Conservation (phyloP, 1,140 invertebrate species). For the Matsumurasca onukii region DNA sequence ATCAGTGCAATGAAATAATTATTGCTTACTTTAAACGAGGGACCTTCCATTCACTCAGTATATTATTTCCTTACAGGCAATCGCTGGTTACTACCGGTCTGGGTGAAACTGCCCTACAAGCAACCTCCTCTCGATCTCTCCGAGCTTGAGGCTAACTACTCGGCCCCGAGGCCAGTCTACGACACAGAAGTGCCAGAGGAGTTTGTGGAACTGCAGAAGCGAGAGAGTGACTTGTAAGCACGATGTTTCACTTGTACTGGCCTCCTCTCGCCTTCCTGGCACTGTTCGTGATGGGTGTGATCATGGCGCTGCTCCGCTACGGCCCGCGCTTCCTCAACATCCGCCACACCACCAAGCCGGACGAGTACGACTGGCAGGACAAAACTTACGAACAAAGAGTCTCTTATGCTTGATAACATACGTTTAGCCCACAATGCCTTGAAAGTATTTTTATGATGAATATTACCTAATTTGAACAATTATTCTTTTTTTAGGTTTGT, state of each 20-base stretch:
- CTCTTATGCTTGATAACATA: conserved; percentile 46
- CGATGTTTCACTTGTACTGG: conserved; percentile 71
- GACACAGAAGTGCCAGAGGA: conserved; percentile 42
- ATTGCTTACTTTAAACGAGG: too few relatives aligned
- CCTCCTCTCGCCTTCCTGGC: conserved; percentile 69
- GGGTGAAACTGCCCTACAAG: conserved; percentile 77
- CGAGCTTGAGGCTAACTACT: conserved; percentile 56
- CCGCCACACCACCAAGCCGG: conserved; percentile 62
- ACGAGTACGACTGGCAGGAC: conserved; percentile 58
- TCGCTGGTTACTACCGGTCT: conserved; percentile 78
- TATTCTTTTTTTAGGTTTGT: neutral
- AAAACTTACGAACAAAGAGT: conserved; percentile 64
- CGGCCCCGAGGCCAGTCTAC: conserved; percentile 43
- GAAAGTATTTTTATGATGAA: too few relatives aligned
- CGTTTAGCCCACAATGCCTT: too few relatives aligned
- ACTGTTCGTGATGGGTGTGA: conserved; percentile 69
- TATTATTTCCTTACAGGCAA: conserved; percentile 75
- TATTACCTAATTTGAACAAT: neutral
- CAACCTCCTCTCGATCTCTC: conserved; percentile 79
- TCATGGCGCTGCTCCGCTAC: conserved; percentile 70
- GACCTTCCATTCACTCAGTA: too few relatives aligned
- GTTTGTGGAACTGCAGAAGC: conserved; percentile 72
- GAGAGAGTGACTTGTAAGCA: conserved; percentile 76
- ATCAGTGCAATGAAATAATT: too few relatives aligned
- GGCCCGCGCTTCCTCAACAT: conserved; percentile 66